phyloP scores from a whole-genome alignment of 1,140 invertebrate species.

The Leptinotarsa texana region DNA sequence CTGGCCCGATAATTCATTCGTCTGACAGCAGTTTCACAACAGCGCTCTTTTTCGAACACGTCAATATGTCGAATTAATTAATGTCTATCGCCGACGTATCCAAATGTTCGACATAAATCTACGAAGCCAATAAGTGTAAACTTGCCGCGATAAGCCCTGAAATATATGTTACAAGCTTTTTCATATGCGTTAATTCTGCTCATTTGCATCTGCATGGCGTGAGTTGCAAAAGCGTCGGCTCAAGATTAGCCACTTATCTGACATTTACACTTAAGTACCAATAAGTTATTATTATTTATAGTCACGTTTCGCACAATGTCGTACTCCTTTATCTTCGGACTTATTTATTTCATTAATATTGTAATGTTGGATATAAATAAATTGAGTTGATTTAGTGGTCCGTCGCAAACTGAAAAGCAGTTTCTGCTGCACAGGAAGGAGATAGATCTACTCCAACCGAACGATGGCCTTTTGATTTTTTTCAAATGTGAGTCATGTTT shows the following conservation, averaged over 20 bases:
- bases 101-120: slow-evolving; percentile 35
- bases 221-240: slow-evolving; percentile 18
- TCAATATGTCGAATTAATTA: slow-evolving; percentile 34
- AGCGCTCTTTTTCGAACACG: slow-evolving; percentile 13
- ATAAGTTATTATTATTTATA: slow-evolving; percentile 26
- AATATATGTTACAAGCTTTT: slow-evolving; percentile 29
- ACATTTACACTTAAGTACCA: slow-evolving; percentile 24
- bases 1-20: background rate
- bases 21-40: background rate
- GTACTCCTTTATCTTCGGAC: slow-evolving; percentile 29
- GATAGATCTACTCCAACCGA: no score
- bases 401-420: background rate
- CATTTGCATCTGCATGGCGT: slow-evolving; percentile 30
- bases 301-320: slow-evolving; percentile 17
- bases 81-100: slow-evolving; percentile 30
- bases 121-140: slow-evolving; percentile 30
- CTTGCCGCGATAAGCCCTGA: slow-evolving; percentile 28
- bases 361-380: background rate
- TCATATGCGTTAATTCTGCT: slow-evolving; percentile 32
- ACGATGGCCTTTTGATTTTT: no score
- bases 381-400: background rate
- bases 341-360: slow-evolving; percentile 15
- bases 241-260: slow-evolving; percentile 26
- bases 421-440: background rate
- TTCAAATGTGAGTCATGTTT: no score